phyloP scores from a whole-genome alignment of 2,888 invertebrate genomes.

The Caenorhabditis virilis region DNA sequence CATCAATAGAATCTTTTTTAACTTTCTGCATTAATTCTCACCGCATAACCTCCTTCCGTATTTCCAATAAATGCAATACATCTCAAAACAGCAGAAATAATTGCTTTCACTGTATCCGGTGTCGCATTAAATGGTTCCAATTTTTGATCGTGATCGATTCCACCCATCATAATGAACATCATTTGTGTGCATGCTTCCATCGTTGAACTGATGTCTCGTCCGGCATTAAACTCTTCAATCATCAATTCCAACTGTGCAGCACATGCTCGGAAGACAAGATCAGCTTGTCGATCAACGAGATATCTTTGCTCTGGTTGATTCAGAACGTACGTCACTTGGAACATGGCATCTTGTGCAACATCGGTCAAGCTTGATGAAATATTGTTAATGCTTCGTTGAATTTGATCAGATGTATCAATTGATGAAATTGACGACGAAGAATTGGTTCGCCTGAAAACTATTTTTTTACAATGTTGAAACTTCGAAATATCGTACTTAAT shows the following conservation, averaged over 20 bases:
- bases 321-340: slow-evolving; percentile 33
- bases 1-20: background rate
- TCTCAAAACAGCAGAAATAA: slow-evolving; percentile 23
- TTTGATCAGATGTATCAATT: slow-evolving; percentile 49
- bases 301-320: slow-evolving; percentile 35
- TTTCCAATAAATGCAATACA: slow-evolving; percentile 25
- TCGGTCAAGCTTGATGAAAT: slow-evolving; percentile 45
- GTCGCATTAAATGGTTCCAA: slow-evolving; percentile 24
- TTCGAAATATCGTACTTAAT: slow-evolving; percentile 11
- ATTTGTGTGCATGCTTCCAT: slow-evolving; percentile 34
- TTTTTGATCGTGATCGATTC: slow-evolving; percentile 12
- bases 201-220: slow-evolving; percentile 12
- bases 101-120: slow-evolving; percentile 20
- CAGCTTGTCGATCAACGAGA: slow-evolving; percentile 29
- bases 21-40: background rate
- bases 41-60: slow-evolving; percentile 11
- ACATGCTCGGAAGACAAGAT: slow-evolving; percentile 30
- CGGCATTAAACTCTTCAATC: slow-evolving; percentile 21
- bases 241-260: slow-evolving; percentile 29
- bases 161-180: slow-evolving; percentile 35
- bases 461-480: background rate
- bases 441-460: slow-evolving; percentile 25
- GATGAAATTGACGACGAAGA: slow-evolving; percentile 51
- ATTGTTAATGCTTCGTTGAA: slow-evolving; percentile 57
- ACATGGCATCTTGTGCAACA: slow-evolving; percentile 47